Base-by-base conservation (phyloP, 2,888 invertebrate species). In the Poecilus cupreus region DNA sequence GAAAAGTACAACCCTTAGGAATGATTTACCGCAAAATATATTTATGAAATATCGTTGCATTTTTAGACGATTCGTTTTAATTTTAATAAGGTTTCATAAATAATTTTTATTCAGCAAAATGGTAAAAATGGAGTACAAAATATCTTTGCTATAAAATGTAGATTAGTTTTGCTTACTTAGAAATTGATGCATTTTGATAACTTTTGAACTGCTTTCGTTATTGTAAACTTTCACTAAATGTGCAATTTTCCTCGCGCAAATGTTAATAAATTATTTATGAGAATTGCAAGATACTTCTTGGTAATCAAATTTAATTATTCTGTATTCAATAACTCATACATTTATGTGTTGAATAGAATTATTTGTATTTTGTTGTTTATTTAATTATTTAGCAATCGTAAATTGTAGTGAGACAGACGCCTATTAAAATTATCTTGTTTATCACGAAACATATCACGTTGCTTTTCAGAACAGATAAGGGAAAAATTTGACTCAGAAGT, bases 31-130 rank as follows among this genome's bases (percentile, higher is more conserved):
- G 49, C 49, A 74, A 74, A 49, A 49, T 64, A 51, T 51, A 72
- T 46, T 13, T 43, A 24, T 32, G 32, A 68, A 72, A 72, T 51
- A 49, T 74, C 74, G 74, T 74, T 49, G 74, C 72, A 74, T 74
- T 51, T 74, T 49, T 49, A 20, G 22, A 43, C 24, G 20, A 72
- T 72, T 72, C 68, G 32, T 68, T 68, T 39, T 39, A 37, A 16
- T 37, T 43, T 39, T 18, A n/a, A n/a, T n/a, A 37, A 68, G 37
- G 6, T 39, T 68, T 64, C 24, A 64, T 13, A 68, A 68, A 39
- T 13, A 4, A 68, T 37, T 54, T 11, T 68, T 54, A 20, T 46
- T 51, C 51, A 51, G 20, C 26, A 60, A 60, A 60, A 60, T 22
- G 24, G 24, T 60, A 24, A 60, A 60, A 60, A 60, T 60, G 60